Base-by-base conservation (phyloP, 2,797 vertebrate species). In the Anguilla anguilla region DNA sequence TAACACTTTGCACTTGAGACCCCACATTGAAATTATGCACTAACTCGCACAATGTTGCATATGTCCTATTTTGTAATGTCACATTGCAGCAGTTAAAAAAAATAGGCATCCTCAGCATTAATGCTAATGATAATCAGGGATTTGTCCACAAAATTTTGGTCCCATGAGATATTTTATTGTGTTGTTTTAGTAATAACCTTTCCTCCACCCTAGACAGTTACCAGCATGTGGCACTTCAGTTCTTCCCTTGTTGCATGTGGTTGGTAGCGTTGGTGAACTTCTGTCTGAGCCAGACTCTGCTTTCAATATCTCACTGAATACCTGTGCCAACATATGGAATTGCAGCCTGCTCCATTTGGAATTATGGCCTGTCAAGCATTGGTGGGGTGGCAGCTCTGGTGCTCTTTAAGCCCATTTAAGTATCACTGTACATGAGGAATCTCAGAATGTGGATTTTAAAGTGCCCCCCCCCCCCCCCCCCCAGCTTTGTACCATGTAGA, bases 221-320 rank as follows among this genome's bases (percentile, higher is more conserved):
- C 6, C n/a, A 72, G 9, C 25, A 9, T 11, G 67, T 72, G n/a
- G n/a, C n/a, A 72, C 67, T 72, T 22, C 25, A 72, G 67, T 28
- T 25, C 67, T 28, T 72, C 55, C 55, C 9, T 57, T 57, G 55
- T 57, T 57, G 17, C 55, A 10, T 57, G 55, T 17, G 9, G 55
- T 57, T 57, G 9, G 55, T 7, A 72, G 67, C 59, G 59, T 22
- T 22, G 11, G 25, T 2, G 49, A 84, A 92, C 90, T 89, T 93
- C 91, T 92, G 93, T 91, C 91, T 89, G 51, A 88, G 85, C 84
- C 88, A 89, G 89, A 84, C 89, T 79, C 88, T 1, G 10, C 57
- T 90, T 77, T 82, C 92, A 89, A 92, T 91, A 89, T 84, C 74
- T 89, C 79, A n/a, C 74, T 55, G 77, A 85, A 28, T 28, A 53